A percentile compares a stretch with the other conserved stretches of the same genome.
Evolutionary conservation across 2,113 vertebrate genomes (phyloP).

Genomic region (Lepisosteus osseus): DNA sequence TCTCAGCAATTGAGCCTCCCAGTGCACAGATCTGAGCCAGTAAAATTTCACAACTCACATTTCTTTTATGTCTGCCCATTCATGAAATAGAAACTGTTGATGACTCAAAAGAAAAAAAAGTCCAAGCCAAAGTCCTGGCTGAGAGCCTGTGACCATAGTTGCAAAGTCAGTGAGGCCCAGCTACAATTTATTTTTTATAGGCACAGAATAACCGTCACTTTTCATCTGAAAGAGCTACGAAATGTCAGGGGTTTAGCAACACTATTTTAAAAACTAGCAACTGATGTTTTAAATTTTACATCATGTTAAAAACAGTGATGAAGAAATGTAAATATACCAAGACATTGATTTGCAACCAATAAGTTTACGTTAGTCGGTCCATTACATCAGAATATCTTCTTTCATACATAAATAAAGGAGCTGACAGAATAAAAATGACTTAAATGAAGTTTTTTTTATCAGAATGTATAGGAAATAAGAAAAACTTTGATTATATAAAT

Average conservation of each 20-base stretch:
- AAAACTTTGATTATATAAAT: too few relatives aligned
- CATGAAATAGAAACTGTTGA: slow-evolving; percentile 38
- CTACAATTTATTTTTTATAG: slow-evolving; percentile 46
- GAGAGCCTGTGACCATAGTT: slow-evolving; percentile 46
- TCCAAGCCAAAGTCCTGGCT: slow-evolving; percentile 14
- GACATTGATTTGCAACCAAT: too few relatives aligned
- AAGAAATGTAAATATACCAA: background rate
- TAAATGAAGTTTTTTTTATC: too few relatives aligned
- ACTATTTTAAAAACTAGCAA: slow-evolving; percentile 13
- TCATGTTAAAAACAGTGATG: background rate
- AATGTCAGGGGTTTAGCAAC: slow-evolving; percentile 37
- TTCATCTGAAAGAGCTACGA: slow-evolving; percentile 51
- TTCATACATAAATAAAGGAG: too few relatives aligned
- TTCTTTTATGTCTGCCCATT: slow-evolving; percentile 35
- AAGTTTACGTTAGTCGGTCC: too few relatives aligned
- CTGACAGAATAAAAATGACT: too few relatives aligned
- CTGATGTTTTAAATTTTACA: background rate
- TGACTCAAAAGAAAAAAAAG: slow-evolving; percentile 44
- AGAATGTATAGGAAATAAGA: too few relatives aligned
- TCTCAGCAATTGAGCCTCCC: slow-evolving; percentile 25
- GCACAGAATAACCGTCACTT: slow-evolving; percentile 47
- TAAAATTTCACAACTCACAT: slow-evolving; percentile 41
- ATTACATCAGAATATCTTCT: too few relatives aligned
- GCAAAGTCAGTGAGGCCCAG: slow-evolving; percentile 59
- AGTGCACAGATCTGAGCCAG: slow-evolving; percentile 21